Conservation (phyloP, 2,113 vertebrate species). For the Penelope pileata region DNA sequence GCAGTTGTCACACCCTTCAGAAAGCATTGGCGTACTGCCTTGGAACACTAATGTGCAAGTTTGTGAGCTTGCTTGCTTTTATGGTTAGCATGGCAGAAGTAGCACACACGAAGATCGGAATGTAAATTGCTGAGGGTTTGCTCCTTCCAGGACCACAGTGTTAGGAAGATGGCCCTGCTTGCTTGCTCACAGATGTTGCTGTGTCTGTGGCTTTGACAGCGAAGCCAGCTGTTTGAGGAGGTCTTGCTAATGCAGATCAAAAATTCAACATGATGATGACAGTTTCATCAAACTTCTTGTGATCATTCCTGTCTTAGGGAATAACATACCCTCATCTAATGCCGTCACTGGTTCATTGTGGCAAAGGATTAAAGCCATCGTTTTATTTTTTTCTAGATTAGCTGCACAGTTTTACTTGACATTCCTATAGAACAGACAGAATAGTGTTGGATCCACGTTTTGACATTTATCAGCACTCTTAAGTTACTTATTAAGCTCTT, state of each 20-base stretch:
- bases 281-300: background rate
- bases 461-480: background rate
- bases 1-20: background rate
- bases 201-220: background rate
- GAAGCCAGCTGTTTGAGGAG: background rate
- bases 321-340: background rate
- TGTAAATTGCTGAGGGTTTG: background rate
- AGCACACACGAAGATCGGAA: background rate
- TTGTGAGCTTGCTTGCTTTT: background rate
- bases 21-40: background rate
- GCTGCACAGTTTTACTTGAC: background rate
- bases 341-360: background rate
- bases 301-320: background rate
- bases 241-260: background rate
- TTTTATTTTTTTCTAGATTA: background rate
- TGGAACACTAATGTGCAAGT: background rate
- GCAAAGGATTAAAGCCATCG: background rate
- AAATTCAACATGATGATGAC: background rate
- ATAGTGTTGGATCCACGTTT: background rate
- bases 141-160: background rate
- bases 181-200: background rate
- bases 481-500: background rate
- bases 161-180: background rate
- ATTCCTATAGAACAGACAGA: background rate
- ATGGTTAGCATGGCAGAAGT: background rate